Conservation (phyloP, 2,113 vertebrate species). For the Ia io region DNA sequence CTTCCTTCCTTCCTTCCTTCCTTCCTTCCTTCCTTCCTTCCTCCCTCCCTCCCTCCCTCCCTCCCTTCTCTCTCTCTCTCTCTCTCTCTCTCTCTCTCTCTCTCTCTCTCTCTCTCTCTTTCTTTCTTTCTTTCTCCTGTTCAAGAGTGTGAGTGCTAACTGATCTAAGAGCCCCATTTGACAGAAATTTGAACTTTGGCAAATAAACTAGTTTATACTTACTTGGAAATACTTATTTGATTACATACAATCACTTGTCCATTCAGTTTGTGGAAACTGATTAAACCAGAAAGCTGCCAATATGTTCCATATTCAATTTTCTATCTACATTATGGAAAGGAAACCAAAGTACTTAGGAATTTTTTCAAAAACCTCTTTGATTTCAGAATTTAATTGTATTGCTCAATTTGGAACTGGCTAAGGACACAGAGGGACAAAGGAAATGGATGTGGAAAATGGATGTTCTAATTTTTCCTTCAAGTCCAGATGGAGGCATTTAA, state of each 20-base stretch:
- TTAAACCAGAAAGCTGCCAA: conserved; percentile 21
- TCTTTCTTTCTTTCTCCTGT: not conserved
- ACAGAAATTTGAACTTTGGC: conserved; percentile 41
- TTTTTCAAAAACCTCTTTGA: conserved; percentile 43
- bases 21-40: not conserved
- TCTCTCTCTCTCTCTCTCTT: too few relatives aligned
- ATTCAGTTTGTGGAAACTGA: not conserved
- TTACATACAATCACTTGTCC: not conserved
- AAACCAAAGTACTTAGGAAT: conserved; percentile 24
- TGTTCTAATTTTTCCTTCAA: conserved; percentile 53
- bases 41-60: too few relatives aligned
- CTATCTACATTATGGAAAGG: conserved; percentile 38
- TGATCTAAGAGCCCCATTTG: not conserved
- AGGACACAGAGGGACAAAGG: not conserved
- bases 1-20: too few relatives aligned
- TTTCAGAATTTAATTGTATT: conserved; percentile 43
- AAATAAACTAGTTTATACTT: not conserved
- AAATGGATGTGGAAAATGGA: conserved; percentile 30
- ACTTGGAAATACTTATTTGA: conserved; percentile 15
- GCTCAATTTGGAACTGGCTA: conserved; percentile 44
- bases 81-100: not conserved
- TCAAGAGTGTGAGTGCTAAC: not conserved
- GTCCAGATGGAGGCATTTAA: conserved; percentile 39
- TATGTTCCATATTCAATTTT: conserved; percentile 37
- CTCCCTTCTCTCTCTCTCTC: too few relatives aligned